A percentile compares a stretch with the other conserved stretches of the same genome.
Evolutionary conservation across 2,113 vertebrate genomes (phyloP).

Genomic region (Alethe castanea): DNA sequence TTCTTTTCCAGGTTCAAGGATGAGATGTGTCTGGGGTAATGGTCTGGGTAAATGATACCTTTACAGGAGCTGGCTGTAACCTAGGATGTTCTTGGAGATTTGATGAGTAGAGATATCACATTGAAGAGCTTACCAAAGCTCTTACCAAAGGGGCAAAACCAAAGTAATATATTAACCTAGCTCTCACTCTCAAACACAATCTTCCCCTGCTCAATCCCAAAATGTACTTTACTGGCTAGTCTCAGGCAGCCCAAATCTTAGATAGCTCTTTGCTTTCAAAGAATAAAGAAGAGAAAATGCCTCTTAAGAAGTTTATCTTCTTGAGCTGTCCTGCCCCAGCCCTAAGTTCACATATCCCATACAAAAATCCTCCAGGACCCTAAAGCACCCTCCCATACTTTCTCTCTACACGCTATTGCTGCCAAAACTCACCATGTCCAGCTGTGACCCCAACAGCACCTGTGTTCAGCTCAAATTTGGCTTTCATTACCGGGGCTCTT

Average conservation of each 20-base stretch:
- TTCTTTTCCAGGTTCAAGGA: not conserved
- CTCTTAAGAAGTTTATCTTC: not conserved
- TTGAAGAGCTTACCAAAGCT: not conserved
- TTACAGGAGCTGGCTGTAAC: not conserved
- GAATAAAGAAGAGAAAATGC: not conserved
- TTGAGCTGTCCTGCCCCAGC: not conserved
- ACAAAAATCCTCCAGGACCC: not conserved
- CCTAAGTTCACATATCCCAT: not conserved
- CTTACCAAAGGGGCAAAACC: not conserved
- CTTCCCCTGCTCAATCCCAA: not conserved
- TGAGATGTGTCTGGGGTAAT: not conserved
- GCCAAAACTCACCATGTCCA: not conserved
- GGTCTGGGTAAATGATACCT: not conserved
- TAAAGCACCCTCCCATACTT: not conserved
- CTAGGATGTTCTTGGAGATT: not conserved
- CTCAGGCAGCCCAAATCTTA: not conserved
- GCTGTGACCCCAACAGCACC: not conserved
- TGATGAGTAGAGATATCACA: not conserved
- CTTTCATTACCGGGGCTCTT: not conserved
- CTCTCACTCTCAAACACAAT: not conserved
- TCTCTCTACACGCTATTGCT: not conserved
- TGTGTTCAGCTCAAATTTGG: not conserved
- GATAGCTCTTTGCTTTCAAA: not conserved
- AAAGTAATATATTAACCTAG: not conserved
- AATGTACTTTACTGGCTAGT: not conserved